A percentile compares a stretch with the other conserved stretches of the same genome.
Evolutionary conservation across 2,113 vertebrate genomes (phyloP).

Genomic region (Podarcis muralis): DNA sequence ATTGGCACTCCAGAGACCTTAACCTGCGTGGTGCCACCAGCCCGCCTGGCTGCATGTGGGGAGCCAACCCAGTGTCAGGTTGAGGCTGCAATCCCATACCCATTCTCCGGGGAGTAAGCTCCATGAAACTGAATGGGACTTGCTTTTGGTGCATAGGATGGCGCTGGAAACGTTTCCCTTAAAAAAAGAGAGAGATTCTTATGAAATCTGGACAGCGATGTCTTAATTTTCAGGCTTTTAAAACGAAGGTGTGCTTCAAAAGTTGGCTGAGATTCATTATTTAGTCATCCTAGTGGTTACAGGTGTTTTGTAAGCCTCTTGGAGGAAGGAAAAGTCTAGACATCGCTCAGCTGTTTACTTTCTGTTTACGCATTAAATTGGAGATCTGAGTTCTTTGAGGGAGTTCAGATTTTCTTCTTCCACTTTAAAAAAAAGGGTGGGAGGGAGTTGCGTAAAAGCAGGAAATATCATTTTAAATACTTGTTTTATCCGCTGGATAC

Average conservation of each 20-base stretch:
- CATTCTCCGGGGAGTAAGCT: background rate
- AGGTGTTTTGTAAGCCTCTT: background rate
- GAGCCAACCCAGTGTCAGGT: background rate
- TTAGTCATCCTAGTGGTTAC: background rate
- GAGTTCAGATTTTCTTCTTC: background rate
- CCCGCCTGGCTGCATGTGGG: background rate
- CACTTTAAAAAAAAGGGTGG: background rate
- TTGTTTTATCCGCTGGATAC: background rate
- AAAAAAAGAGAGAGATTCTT: too few species aligned
- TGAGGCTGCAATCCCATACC: background rate
- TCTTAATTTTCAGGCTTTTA: too few species aligned
- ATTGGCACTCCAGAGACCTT: background rate
- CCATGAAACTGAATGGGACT: background rate
- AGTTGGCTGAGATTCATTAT: background rate
- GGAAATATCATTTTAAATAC: background rate
- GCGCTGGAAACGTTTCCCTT: background rate
- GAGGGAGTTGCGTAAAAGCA: background rate
- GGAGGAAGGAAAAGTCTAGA: background rate
- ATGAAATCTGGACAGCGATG: background rate
- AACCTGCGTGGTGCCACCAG: too few species aligned
- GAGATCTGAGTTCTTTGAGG: background rate
- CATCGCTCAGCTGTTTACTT: background rate
- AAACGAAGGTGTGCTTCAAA: background rate
- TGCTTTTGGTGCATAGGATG: background rate
- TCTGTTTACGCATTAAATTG: background rate